A percentile compares a stretch with the other conserved stretches of the same genome.
These are phyloP conservation scores for Pheosia gnoma DNA, from an alignment of 2,888 invertebrate species.

Conservation along the genomic window DNA sequence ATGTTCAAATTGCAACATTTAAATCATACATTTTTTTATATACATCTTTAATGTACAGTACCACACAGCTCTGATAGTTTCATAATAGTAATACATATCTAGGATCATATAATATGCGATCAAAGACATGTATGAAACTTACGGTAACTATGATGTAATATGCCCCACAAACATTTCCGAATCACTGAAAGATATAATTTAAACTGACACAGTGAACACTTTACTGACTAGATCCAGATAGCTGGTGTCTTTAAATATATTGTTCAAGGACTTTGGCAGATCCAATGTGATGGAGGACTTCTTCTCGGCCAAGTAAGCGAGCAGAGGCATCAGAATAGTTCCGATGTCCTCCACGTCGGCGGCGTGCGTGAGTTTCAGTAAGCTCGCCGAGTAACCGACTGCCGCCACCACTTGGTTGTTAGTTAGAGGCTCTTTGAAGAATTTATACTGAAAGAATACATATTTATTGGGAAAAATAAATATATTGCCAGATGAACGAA, in stretches of 20 bases:
- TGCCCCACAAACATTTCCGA: too few relatives aligned
- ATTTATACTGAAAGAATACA: slow-evolving; percentile 62
- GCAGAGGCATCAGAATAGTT: slow-evolving; percentile 55
- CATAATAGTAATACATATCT: too few relatives aligned
- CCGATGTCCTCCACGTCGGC: slow-evolving; percentile 53
- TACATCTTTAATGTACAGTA: too few relatives aligned
- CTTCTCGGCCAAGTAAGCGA: slow-evolving; percentile 61
- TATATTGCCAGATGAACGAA: too few relatives aligned
- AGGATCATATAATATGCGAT: too few relatives aligned
- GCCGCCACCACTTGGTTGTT: slow-evolving; percentile 52
- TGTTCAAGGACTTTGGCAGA: slow-evolving; percentile 29
- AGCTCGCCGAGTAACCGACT: slow-evolving; percentile 47
- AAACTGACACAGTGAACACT: slow-evolving; percentile 14
- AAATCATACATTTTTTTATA: too few relatives aligned
- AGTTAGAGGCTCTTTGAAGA: slow-evolving; percentile 56
- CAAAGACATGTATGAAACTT: too few relatives aligned
- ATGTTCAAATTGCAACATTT: too few relatives aligned
- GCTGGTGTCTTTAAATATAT: slow-evolving; percentile 43
- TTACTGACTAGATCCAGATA: slow-evolving; percentile 45
- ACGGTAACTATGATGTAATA: too few relatives aligned
- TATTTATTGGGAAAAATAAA: too few relatives aligned
- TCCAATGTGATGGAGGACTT: slow-evolving; percentile 48
- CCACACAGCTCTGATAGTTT: too few relatives aligned
- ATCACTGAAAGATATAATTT: not conserved
- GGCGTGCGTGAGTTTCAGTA: slow-evolving; percentile 46